phyloP scores from a whole-genome alignment of 2,888 invertebrate genomes.

The Tubulanus polymorphus region DNA sequence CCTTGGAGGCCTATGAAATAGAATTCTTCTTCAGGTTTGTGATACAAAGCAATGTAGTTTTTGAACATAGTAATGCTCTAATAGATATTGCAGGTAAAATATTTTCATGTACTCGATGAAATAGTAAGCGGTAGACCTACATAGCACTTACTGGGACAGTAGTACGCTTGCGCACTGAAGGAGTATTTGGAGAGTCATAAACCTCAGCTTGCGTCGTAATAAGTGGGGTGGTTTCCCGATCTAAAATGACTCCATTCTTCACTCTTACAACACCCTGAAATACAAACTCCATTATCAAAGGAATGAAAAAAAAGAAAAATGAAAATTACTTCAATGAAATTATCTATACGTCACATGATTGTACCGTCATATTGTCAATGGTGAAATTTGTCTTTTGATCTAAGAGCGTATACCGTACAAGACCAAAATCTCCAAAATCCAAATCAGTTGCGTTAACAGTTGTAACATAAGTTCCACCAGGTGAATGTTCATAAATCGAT shows the following conservation, averaged over 20 bases:
- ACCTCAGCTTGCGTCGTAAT: conserved; percentile 76
- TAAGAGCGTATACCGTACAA: conserved; percentile 71
- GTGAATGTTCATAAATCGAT: conserved; percentile 6
- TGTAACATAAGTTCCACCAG: conserved; percentile 23
- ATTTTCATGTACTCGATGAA: no score
- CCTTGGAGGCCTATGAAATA: no score
- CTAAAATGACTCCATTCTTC: conserved; percentile 67
- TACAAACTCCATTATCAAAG: no score
- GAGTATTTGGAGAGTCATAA: conserved; percentile 69
- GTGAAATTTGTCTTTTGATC: conserved; percentile 71
- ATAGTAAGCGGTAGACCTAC: no score
- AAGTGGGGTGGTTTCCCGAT: conserved; percentile 70
- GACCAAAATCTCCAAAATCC: conserved; percentile 67
- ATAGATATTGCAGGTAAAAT: no score
- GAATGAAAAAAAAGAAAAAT: background rate
- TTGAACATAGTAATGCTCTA: no score
- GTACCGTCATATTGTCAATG: conserved; percentile 55
- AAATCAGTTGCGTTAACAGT: conserved; percentile 33
- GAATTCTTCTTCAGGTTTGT: no score
- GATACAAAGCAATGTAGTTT: no score
- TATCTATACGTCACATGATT: conserved; percentile 12
- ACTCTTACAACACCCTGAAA: conserved; percentile 70
- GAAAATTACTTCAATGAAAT: background rate
- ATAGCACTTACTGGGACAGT: conserved; percentile 66
- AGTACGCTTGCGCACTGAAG: conserved; percentile 62